Conservation (phyloP, 1,140 invertebrate species). For the Helicorthomorpha holstii region DNA sequence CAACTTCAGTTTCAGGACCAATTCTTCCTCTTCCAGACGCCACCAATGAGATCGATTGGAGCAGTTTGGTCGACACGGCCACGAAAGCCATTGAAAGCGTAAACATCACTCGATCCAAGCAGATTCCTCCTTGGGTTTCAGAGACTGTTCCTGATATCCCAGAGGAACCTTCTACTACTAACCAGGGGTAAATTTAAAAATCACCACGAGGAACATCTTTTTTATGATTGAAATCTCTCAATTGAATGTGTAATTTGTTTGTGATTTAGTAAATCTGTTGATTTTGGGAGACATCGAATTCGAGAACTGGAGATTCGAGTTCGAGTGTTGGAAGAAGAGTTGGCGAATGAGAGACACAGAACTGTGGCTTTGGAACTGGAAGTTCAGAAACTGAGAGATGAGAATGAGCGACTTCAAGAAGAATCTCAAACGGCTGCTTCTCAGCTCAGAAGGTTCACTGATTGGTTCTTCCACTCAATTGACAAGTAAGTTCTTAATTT, state of each 20-base stretch:
- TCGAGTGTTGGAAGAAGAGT: slow-evolving; percentile 41
- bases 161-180: no score
- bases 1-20: slow-evolving; percentile 12
- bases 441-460: slow-evolving; percentile 73
- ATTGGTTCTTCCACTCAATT: slow-evolving; percentile 83
- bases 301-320: slow-evolving; percentile 39
- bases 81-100: slow-evolving; percentile 45
- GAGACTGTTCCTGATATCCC: no score
- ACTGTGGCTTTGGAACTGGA: slow-evolving; percentile 45
- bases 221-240: no score
- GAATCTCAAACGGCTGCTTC: slow-evolving; percentile 74
- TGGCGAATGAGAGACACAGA: slow-evolving; percentile 40
- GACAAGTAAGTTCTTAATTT: no score
- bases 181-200: no score
- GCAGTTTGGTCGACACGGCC: slow-evolving; percentile 54
- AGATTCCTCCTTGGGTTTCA: no score
- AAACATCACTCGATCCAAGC: slow-evolving; percentile 1
- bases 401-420: slow-evolving; percentile 70
- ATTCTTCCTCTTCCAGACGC: slow-evolving; percentile 17
- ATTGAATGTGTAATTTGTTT: no score
- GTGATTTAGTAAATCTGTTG: not conserved
- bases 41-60: slow-evolving; percentile 46
- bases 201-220: no score
- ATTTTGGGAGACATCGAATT: slow-evolving; percentile 8
- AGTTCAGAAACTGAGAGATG: slow-evolving; percentile 53